A percentile compares a stretch with the other conserved stretches of the same genome.
Conservation (phyloP, 2,888 invertebrate genomes). For the Caenorhabditis imperialis region DNA sequence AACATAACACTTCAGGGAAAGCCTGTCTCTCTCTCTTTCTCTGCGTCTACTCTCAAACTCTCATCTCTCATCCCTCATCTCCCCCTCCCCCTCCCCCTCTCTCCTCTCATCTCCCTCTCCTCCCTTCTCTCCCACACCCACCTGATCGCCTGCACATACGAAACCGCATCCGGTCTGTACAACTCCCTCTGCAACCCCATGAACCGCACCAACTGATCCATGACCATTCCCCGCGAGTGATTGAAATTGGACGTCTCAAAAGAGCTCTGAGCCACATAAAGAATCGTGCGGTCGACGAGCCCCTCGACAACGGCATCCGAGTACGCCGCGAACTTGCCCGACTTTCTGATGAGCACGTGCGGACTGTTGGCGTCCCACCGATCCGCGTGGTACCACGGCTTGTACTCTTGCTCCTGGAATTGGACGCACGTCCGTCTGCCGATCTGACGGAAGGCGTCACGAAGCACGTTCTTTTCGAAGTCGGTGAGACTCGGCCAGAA, state of each 20-base stretch:
- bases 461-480: conserved; percentile 63
- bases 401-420: conserved; percentile 71
- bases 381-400: conserved; percentile 77
- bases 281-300: conserved; percentile 68
- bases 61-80: too few species aligned
- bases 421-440: conserved; percentile 72
- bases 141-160: conserved; percentile 68
- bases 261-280: conserved; percentile 72
- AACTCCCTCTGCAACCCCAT: conserved; percentile 74
- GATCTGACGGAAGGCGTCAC: conserved; percentile 74
- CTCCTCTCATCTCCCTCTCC: too few species aligned
- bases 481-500: conserved; percentile 75
- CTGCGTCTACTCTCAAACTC: too few species aligned
- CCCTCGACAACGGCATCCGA: conserved; percentile 75
- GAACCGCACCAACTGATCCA: conserved; percentile 74
- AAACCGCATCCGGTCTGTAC: conserved; percentile 73
- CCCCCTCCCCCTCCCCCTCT: too few species aligned
- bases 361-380: conserved; percentile 73
- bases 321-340: conserved; percentile 74
- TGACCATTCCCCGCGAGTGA: conserved; percentile 71
- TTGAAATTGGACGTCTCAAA: conserved; percentile 60
- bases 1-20: too few species aligned
- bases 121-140: conserved; percentile 26
- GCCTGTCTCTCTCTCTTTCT: too few species aligned
- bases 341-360: conserved; percentile 74